Conservation (phyloP, 1,140 invertebrate genomes). For the Pomacea maculata region DNA sequence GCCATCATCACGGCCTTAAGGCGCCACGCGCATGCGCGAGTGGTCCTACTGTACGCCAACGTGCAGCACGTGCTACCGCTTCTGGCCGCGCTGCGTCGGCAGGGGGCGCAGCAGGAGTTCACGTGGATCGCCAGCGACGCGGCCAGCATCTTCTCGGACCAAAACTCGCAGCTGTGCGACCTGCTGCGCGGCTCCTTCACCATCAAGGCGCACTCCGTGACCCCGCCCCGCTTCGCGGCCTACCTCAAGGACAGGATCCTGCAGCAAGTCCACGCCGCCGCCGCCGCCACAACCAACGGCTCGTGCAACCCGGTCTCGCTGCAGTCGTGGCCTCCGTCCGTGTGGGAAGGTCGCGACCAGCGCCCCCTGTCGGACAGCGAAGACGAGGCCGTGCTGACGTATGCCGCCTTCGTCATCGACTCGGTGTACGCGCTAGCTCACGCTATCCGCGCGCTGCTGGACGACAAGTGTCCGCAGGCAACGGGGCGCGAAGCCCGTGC, state of each 20-base stretch:
- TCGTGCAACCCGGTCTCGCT: too few species aligned
- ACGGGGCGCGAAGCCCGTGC: conserved; percentile 6
- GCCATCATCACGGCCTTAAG: conserved; percentile 26
- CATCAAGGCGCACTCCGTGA: conserved; percentile 69
- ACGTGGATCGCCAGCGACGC: conserved; percentile 81
- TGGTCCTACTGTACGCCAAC: conserved; percentile 76
- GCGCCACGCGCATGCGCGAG: conserved; percentile 52
- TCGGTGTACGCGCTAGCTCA: conserved; percentile 85
- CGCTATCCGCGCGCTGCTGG: conserved; percentile 70
- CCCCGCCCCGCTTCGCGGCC: conserved; percentile 39
- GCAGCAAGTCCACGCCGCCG: background rate
- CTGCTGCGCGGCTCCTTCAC: conserved; percentile 79
- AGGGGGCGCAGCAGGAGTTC: conserved; percentile 64
- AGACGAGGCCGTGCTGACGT: too few species aligned
- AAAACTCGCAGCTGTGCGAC: conserved; percentile 74
- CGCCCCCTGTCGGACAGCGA: too few species aligned
- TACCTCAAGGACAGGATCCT: conserved; percentile 38
- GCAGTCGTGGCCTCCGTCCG: too few species aligned
- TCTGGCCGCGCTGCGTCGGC: conserved; percentile 64
- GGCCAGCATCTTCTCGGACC: conserved; percentile 76
- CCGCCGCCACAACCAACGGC: too few species aligned
- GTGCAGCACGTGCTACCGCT: conserved; percentile 74
- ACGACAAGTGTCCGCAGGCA: conserved; percentile 22
- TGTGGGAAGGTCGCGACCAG: too few species aligned
- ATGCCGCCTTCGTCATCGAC: conserved; percentile 83